Conservation (phyloP, 2,113 vertebrate genomes). For the Poicephalus meyeri region DNA sequence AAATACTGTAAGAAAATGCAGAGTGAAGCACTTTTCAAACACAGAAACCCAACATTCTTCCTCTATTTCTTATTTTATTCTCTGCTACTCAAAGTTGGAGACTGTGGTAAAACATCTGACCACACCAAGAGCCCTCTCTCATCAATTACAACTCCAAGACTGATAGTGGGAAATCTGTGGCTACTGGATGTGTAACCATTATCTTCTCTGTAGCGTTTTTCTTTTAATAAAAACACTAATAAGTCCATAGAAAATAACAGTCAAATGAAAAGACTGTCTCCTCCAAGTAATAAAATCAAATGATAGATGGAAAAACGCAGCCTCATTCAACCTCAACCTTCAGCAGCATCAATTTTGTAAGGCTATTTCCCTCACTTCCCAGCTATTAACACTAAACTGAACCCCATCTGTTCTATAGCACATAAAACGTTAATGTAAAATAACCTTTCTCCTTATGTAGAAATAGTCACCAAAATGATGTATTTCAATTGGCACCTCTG, state of each 20-base stretch:
- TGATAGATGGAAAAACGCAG: not conserved
- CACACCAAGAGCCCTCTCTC: not conserved
- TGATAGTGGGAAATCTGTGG: not conserved
- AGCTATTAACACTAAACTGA: not conserved
- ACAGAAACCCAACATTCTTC: not conserved
- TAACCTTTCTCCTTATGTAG: not conserved
- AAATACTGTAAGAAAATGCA: not conserved
- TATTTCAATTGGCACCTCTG: not conserved
- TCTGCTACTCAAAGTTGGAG: not conserved
- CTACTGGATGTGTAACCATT: not conserved
- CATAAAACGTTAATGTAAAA: not conserved
- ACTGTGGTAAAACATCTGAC: not conserved
- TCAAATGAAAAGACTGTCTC: constrained; percentile 2
- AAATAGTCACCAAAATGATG: not conserved
- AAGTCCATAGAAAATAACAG: constrained; percentile 4
- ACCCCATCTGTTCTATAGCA: not conserved
- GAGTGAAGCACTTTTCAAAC: not conserved
- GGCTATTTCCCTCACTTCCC: not conserved
- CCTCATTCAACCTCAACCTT: not conserved
- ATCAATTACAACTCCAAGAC: not conserved
- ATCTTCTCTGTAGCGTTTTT: not conserved
- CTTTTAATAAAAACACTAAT: not conserved
- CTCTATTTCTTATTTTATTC: not conserved
- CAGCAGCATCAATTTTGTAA: not conserved
- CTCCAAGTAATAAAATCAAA: constrained; percentile 9